Evolutionary conservation across 2,888 invertebrate species (phyloP).

Genomic region (Craniophora ligustri): DNA sequence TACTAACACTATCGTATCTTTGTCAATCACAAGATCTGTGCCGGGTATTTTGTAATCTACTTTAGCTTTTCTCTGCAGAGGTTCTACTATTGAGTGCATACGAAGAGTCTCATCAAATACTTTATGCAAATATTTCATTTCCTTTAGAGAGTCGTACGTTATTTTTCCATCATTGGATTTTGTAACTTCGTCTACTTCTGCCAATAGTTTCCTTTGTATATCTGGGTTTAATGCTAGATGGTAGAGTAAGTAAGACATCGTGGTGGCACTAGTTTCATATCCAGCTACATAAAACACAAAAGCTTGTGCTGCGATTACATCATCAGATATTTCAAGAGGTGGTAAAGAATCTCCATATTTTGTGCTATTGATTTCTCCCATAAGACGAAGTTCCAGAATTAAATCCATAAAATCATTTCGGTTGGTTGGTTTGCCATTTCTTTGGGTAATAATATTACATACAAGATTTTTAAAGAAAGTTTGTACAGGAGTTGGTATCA

Average conservation of each 20-base stretch:
- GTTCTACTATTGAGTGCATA: slow-evolving; percentile 77
- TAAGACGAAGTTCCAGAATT: slow-evolving; percentile 62
- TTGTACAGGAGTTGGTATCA: slow-evolving; percentile 54
- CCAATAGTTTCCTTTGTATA: slow-evolving; percentile 69
- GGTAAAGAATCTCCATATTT: slow-evolving; percentile 47
- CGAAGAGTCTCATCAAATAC: slow-evolving; percentile 76
- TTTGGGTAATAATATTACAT: slow-evolving; percentile 53
- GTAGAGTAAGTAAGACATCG: slow-evolving; percentile 66
- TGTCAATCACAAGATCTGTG: slow-evolving; percentile 67
- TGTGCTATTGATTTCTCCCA: slow-evolving; percentile 54
- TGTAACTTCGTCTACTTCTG: slow-evolving; percentile 67
- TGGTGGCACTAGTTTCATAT: slow-evolving; percentile 79
- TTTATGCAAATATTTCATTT: slow-evolving; percentile 75
- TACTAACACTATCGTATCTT: slow-evolving; percentile 66
- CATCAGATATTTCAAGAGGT: slow-evolving; percentile 63
- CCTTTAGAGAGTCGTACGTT: slow-evolving; percentile 71
- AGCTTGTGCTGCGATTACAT: slow-evolving; percentile 73
- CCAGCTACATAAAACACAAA: slow-evolving; percentile 81
- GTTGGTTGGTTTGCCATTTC: slow-evolving; percentile 60
- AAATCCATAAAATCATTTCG: slow-evolving; percentile 72
- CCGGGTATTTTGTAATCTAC: slow-evolving; percentile 70
- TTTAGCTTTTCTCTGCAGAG: slow-evolving; percentile 69
- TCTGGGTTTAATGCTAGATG: slow-evolving; percentile 60
- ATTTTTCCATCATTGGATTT: slow-evolving; percentile 64
- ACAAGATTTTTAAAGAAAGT: slow-evolving; percentile 62